Evolutionary conservation across 2,888 invertebrate species (phyloP).

Genomic region (Parochlus steinenii): DNA sequence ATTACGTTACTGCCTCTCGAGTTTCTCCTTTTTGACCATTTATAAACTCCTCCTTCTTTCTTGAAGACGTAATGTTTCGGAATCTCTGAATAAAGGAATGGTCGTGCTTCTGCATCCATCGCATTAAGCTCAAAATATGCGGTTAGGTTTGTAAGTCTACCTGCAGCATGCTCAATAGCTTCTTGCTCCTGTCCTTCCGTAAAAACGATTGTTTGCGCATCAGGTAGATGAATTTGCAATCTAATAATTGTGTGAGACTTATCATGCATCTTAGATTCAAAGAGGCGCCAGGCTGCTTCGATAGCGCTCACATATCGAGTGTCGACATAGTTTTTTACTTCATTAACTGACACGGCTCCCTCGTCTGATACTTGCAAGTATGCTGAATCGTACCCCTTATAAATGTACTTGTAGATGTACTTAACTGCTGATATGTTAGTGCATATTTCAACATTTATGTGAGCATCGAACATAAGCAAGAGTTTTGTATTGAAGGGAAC

Average conservation of each 20-base stretch:
- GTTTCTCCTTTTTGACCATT: no score
- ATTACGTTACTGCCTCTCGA: no score
- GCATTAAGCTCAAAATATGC: neutral
- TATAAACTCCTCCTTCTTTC: no score
- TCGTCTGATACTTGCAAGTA: constrained; percentile 13
- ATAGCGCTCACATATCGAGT: constrained; percentile 16
- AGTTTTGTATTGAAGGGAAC: constrained; percentile 20
- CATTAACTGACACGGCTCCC: constrained; percentile 15
- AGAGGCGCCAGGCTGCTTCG: constrained; percentile 16
- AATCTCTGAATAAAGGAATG: neutral
- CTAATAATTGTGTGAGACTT: constrained; percentile 15
- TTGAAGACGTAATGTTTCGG: no score
- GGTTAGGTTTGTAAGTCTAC: neutral
- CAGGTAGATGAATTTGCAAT: constrained; percentile 17
- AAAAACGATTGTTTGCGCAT: constrained; percentile 16
- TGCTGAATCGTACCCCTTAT: constrained; percentile 16
- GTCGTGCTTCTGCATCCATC: neutral
- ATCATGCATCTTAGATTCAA: constrained; percentile 16
- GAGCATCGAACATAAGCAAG: constrained; percentile 16
- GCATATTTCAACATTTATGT: constrained; percentile 21
- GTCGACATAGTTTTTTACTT: constrained; percentile 16
- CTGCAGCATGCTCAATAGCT: neutral
- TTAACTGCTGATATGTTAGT: constrained; percentile 18
- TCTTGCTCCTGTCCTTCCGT: neutral
- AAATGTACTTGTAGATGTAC: constrained; percentile 19